Evolutionary conservation across 2,888 invertebrate genomes (phyloP), one percentile per base, ranked within the genome.

Genomic region (Allolobophora icterica): DNA sequence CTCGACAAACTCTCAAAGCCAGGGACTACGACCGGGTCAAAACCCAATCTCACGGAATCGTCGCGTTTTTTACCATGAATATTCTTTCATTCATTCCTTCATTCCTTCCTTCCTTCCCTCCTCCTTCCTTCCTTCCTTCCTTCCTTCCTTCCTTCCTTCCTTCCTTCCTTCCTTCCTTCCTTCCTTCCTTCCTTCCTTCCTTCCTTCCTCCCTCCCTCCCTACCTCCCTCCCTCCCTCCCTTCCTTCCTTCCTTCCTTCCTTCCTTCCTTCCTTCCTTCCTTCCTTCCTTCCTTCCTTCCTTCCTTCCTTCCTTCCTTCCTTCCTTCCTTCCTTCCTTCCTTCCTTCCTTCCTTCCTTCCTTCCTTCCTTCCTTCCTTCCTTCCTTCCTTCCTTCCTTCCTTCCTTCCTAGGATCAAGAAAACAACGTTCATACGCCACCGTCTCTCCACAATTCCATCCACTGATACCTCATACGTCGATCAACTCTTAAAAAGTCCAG

Each of bases 231-330:
- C 35, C 90, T 84, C 40, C 40, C 90, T 84, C n/a, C 89, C 90
- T 40, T 84, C 71, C 91, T 87, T 52, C 45, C 89, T 90, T 33
- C 83, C 89, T 52, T 84, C 58, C 58, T 84, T 45, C 84, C 84
- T 90, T 40, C 84, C 83, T 83, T 38, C 87, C 91, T 91, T 42
- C 89, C 89, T 89, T 24, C 45, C 91, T 58, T 21, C 38, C 89
- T 52, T 42, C 89, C 91, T 89, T 45, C 90, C 89, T 91, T 45
- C 89, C 91, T 89, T 90, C 58, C 58, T 42, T n/a, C 90, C 90
- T 91, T n/a, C 87, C 90, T 71, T 71, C 45, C 89, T 38, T 52
- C 90, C 45, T 91, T 40, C 87, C 87, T 90, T 84, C 89, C 40
- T 90, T 84, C 87, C 89, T 87, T 30, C 71, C 90, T 35, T 24